Evolutionary conservation across 2,113 vertebrate species (phyloP), one percentile per base, ranked within the genome.

Genomic region (Ranitomeya variabilis): DNA sequence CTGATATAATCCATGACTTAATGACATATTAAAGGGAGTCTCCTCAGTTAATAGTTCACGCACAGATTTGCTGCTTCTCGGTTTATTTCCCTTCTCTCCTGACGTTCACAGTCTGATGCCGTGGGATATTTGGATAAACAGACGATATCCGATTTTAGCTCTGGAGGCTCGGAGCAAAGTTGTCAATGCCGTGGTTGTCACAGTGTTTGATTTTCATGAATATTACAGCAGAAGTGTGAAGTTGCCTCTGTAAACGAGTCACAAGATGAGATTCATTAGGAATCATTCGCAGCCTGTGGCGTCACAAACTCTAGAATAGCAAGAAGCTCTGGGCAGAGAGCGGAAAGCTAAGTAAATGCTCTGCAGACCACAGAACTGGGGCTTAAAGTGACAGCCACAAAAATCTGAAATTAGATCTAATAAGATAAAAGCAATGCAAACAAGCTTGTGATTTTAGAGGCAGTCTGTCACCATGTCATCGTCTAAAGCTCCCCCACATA

Each of bases 261-360:
- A 66, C 74, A 86, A 45, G 85, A 78, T 54, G 57, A 78, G 57
- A 78, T 23, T 69, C 57, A 86, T 86, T 45, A 85, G 59, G 59
- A 79, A 60, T 21, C n/a, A 51, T 64, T 66, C 31, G 79, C 77
- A 54, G 59, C 21, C 31, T 64, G 18, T 78, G 62, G 73, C 73
- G 26, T 66, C 23, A 76, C 62, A 86, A 55, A 59, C 51, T 55
- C 13, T 5, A 55, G 83, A 55, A 85, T 21, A 57, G 52, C 52
- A 74, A 31, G n/a, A 16, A 6, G 31, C 18, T n/a, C 14, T 59
- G 23, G 26, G 67, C 21, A 74, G 7, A 26, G n/a, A 19, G 11
- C 16, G 37, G 57, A 74, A 57, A 45, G 54, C 12, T 45, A 69
- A 67, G 31, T 13, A 12, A 12, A 57, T 7, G 6, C 54, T 26